These are phyloP conservation scores for Oenanthe melanoleuca DNA, from an alignment of 2,113 vertebrate genomes.

Conservation along the genomic window DNA sequence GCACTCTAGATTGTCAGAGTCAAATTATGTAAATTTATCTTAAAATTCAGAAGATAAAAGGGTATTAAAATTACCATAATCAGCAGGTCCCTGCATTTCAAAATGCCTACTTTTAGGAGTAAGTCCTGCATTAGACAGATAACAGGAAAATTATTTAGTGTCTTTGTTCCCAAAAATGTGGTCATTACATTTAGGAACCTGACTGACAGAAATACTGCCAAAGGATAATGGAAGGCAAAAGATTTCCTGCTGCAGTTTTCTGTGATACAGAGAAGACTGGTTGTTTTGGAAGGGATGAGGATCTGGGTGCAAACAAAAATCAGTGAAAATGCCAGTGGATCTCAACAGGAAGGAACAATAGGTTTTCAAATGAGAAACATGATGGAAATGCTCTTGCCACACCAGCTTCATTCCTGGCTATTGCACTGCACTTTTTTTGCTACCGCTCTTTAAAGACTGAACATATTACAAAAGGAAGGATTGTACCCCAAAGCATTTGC, in stretches of 20 bases:
- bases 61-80: background rate
- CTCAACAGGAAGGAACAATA: background rate
- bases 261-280: background rate
- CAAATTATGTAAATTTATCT: background rate
- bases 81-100: background rate
- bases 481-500: background rate
- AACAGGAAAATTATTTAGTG: background rate
- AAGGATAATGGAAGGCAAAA: background rate
- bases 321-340: background rate
- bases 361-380: background rate
- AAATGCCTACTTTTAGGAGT: background rate
- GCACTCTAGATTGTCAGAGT: background rate
- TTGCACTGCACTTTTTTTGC: background rate
- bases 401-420: background rate
- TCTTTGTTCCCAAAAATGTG: background rate
- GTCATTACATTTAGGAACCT: background rate
- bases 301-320: background rate
- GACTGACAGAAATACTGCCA: background rate
- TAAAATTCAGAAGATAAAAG: background rate
- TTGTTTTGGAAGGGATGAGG: background rate
- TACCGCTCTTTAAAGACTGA: background rate
- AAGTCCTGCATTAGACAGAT: background rate
- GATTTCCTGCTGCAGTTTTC: background rate
- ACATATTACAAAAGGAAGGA: background rate
- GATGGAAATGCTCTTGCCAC: background rate